A percentile compares a stretch with the other conserved stretches of the same genome.
phyloP scores from a whole-genome alignment of 2,888 invertebrate species.

The Meganola albula region DNA sequence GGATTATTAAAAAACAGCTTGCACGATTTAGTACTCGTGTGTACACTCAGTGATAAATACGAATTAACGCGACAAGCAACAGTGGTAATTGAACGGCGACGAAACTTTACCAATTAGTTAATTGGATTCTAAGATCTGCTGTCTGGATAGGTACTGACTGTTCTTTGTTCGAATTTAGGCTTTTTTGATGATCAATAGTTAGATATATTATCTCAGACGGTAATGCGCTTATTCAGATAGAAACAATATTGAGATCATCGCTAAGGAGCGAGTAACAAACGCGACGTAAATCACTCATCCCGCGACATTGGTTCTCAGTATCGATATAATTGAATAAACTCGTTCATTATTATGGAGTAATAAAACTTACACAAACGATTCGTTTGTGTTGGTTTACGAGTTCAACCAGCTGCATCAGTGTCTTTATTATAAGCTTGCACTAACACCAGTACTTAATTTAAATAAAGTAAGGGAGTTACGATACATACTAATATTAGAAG shows the following conservation, averaged over 20 bases:
- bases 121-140: constrained; percentile 40
- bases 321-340: constrained; percentile 73
- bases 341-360: constrained; percentile 64
- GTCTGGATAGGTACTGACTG: constrained; percentile 33
- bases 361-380: constrained; percentile 61
- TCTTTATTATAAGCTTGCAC: constrained; percentile 46
- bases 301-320: constrained; percentile 61
- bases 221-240: constrained; percentile 17
- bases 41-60: constrained; percentile 46
- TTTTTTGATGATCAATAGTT: constrained; percentile 12
- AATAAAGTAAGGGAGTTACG: no score
- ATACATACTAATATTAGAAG: no score
- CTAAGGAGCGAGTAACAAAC: constrained; percentile 24
- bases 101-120: constrained; percentile 58
- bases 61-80: constrained; percentile 51
- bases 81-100: constrained; percentile 55
- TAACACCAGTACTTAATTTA: constrained; percentile 55
- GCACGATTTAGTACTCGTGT: constrained; percentile 14
- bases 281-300: constrained; percentile 59
- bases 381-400: constrained; percentile 68
- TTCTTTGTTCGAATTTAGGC: constrained; percentile 14
- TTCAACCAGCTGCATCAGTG: constrained; percentile 62
- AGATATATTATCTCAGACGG: constrained; percentile 15
- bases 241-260: constrained; percentile 30
- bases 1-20: neutral